These are phyloP conservation scores for Papilio demoleus DNA, from an alignment of 2,888 invertebrate genomes.

Conservation along the genomic window DNA sequence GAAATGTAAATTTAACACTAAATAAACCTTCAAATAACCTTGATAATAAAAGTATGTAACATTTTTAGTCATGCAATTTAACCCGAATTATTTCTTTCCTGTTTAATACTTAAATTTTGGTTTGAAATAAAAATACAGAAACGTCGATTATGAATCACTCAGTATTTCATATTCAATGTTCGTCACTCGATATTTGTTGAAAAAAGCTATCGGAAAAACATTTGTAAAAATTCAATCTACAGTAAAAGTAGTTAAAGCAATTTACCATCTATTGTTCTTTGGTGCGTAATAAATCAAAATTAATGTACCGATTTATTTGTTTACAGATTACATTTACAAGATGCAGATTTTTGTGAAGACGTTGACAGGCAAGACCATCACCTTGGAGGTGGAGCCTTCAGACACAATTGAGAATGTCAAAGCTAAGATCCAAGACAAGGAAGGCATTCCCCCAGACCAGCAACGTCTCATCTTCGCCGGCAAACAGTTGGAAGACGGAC, in stretches of 20 bases:
- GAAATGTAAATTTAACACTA: not conserved
- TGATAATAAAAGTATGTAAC: too few species aligned
- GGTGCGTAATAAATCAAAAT: too few species aligned
- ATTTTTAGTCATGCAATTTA: not conserved
- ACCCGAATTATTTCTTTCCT: not conserved
- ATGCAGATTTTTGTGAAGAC: slow-evolving; percentile 95
- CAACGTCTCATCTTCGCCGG: slow-evolving; percentile 34
- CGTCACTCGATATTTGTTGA: too few species aligned
- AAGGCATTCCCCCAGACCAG: slow-evolving; percentile 38
- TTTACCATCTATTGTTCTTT: not conserved
- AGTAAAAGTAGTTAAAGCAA: too few species aligned
- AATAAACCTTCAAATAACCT: too few species aligned
- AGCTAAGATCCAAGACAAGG: slow-evolving; percentile 36
- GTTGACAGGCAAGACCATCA: slow-evolving; percentile 92
- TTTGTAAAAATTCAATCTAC: too few species aligned
- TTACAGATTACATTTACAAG: slow-evolving; percentile 32
- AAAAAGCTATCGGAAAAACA: too few species aligned
- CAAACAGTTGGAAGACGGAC: slow-evolving; percentile 87
- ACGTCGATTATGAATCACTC: not conserved
- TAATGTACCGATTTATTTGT: not conserved
- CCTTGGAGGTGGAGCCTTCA: slow-evolving; percentile 85
- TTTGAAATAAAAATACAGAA: not conserved
- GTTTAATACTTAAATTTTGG: not conserved
- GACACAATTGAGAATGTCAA: slow-evolving; percentile 36
- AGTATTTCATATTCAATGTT: not conserved